Conservation (phyloP, 2,797 vertebrate genomes). For the Danio tinwini region DNA sequence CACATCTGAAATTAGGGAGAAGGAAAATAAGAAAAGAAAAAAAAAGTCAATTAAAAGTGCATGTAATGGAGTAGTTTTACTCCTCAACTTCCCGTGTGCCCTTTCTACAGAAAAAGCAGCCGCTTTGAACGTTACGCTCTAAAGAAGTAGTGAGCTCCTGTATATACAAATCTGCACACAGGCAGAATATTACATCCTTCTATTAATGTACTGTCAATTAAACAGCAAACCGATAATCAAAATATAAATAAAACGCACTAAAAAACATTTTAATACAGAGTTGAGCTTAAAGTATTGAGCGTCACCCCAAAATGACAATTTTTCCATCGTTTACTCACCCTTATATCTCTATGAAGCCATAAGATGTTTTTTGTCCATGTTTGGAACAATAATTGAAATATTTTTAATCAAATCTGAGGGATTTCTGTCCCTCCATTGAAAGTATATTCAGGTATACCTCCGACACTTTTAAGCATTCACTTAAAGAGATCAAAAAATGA, state of each 20-base stretch:
- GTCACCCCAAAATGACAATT: too few species aligned
- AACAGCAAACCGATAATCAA: slow-evolving; percentile 75
- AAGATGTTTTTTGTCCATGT: too few species aligned
- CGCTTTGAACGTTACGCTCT: slow-evolving; percentile 62
- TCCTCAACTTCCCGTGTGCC: slow-evolving; percentile 49
- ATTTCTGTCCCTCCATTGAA: too few species aligned
- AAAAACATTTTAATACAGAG: slow-evolving; percentile 67
- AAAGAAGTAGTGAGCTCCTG: slow-evolving; percentile 69
- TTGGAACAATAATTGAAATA: too few species aligned
- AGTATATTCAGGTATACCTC: too few species aligned
- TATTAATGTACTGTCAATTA: slow-evolving; percentile 73
- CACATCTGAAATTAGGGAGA: slow-evolving; percentile 18
- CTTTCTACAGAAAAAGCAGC: slow-evolving; percentile 59
- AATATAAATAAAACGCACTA: slow-evolving; percentile 81
- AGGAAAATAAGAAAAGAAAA: slow-evolving; percentile 6
- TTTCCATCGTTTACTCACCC: neutral
- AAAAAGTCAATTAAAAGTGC: slow-evolving; percentile 59
- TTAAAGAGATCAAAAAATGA: too few species aligned
- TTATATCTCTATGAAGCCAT: neutral
- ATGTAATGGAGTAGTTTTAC: slow-evolving; percentile 49
- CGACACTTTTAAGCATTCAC: too few species aligned
- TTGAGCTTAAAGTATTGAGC: slow-evolving; percentile 13
- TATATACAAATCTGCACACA: slow-evolving; percentile 74
- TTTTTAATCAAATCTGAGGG: too few species aligned
- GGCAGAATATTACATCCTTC: slow-evolving; percentile 69